Evolutionary conservation across 2,888 invertebrate species (phyloP), one percentile per base, ranked within the genome.

Genomic region (Xestoiulus laeticollis): DNA sequence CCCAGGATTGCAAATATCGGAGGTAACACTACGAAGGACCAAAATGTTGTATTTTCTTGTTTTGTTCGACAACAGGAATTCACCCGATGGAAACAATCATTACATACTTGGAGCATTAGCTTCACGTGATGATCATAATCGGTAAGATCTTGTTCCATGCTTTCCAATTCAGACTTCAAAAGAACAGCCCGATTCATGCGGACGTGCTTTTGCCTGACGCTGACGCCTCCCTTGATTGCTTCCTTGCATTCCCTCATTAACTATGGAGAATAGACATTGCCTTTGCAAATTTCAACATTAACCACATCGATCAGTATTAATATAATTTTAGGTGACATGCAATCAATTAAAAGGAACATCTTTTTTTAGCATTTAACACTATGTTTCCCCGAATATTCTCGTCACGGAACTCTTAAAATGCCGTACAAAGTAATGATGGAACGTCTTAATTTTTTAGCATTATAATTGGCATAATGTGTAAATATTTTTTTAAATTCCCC

Each of bases 231-330:
- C 90, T 95, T 95, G 87, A 99, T 92, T 0, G 97, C 97, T 91
- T 98, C 98, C 89, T 97, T 96, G 89, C 98, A 94, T 92, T 99
- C 98, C 91, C 96, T 95, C 93, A 97, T 96, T 86, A 97, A 92
- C 94, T 95, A 92, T 16, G 91, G 91, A 38, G 26, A 14, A 86
- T 14, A 86, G 22, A 14, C n/a, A 86, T 2, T 22, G 12, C 8
- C 14, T 30, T 48, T 48, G 53, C 30, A 86, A 86, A 86, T 87
- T 43, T 87, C 33, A 86, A 44, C 43, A 68, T 87, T 85, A 16
- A 33, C 19, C 22, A 85, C 26, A 43, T 22, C 32, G 22, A 14
- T 82, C 16, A 4, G 5, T n/a, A 22, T 26, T 6, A 22, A 68
- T 68, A 68, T n/a, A 68, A 68, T 10, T 26, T 68, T 14, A 22